phyloP scores from a whole-genome alignment of 2,888 invertebrate species.

The Dicyrtomina minuta region DNA sequence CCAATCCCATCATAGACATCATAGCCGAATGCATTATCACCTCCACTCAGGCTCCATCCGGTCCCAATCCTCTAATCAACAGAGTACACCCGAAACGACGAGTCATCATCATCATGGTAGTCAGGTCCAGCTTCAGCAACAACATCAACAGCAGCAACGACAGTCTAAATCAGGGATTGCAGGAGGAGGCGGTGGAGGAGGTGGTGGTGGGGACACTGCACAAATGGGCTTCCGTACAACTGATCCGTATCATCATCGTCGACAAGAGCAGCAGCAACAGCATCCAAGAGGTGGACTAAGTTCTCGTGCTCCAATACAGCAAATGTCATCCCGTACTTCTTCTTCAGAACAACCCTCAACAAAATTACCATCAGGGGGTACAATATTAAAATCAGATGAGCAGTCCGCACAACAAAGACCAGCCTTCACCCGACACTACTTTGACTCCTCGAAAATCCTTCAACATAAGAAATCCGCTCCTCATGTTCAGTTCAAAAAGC shows the following conservation, averaged over 20 bases:
- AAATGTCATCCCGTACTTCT: too few relatives aligned
- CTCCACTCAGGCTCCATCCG: slow-evolving; percentile 23
- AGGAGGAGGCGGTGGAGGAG: too few relatives aligned
- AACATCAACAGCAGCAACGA: slow-evolving; percentile 1
- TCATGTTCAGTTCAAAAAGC: slow-evolving; percentile 27
- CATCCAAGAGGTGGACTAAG: background rate
- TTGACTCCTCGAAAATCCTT: slow-evolving; percentile 50
- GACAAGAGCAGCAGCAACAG: slow-evolving; percentile 52
- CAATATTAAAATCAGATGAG: background rate
- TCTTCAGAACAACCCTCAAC: background rate
- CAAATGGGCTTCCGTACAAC: too few relatives aligned
- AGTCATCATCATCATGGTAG: background rate
- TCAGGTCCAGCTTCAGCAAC: slow-evolving; percentile 11
- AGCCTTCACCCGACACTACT: slow-evolving; percentile 52
- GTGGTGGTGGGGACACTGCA: too few relatives aligned
- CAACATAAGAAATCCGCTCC: slow-evolving; percentile 28
- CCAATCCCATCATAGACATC: slow-evolving; percentile 34
- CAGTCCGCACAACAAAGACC: slow-evolving; percentile 34
- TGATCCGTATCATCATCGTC: background rate
- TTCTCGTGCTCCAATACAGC: too few relatives aligned
- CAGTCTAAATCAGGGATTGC: background rate
- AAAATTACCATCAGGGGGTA: background rate
- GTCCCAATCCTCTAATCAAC: background rate
- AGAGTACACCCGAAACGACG: too few relatives aligned
- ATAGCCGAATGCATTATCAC: background rate